A percentile compares a stretch with the other conserved stretches of the same genome.
Conservation (phyloP, 2,113 vertebrate species). For the Elephas maximus region DNA sequence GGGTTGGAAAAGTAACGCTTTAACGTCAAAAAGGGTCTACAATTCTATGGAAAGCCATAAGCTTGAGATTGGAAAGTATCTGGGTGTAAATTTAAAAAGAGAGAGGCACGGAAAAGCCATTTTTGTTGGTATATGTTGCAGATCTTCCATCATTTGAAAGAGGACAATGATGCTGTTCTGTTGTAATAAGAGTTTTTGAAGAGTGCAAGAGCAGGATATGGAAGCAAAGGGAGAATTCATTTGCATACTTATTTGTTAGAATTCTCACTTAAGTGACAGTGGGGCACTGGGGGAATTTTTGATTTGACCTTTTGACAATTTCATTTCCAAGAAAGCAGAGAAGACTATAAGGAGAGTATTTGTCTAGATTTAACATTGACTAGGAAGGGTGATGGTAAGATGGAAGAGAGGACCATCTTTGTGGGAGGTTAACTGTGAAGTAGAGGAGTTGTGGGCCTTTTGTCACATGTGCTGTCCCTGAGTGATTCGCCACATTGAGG, state of each 20-base stretch:
- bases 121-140: neutral
- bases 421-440: neutral
- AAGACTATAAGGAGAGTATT: too few relatives aligned
- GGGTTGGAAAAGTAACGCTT: neutral
- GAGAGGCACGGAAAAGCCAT: neutral
- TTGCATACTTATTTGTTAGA: neutral
- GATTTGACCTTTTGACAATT: neutral
- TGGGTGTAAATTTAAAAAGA: neutral
- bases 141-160: neutral
- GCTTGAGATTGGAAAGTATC: neutral
- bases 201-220: neutral
- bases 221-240: neutral
- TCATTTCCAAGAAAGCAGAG: neutral
- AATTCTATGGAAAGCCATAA: neutral
- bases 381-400: neutral
- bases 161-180: neutral
- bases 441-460: neutral
- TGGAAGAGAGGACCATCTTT: neutral
- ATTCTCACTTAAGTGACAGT: neutral
- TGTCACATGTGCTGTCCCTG: neutral
- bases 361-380: neutral
- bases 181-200: neutral
- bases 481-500: neutral
- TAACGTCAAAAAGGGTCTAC: neutral
- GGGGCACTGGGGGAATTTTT: neutral